Evolutionary conservation across 2,113 vertebrate species (phyloP).

Genomic region (Camelus bactrianus): DNA sequence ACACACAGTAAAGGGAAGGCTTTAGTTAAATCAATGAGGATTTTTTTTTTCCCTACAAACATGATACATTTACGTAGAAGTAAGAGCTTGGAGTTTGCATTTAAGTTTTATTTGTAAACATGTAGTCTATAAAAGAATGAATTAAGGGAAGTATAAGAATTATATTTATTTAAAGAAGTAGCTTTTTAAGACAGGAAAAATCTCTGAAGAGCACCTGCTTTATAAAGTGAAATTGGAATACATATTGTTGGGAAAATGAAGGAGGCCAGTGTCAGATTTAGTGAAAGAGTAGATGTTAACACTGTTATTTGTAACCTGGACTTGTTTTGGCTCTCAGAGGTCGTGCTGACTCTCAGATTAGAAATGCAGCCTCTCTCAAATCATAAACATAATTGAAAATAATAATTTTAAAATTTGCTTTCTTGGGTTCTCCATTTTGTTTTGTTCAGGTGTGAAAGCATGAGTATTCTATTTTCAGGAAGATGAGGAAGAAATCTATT

Average conservation of each 20-base stretch:
- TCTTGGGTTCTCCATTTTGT: not conserved
- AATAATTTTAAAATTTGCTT: slow-evolving; percentile 35
- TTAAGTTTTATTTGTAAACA: slow-evolving; percentile 8
- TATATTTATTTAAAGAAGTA: not conserved
- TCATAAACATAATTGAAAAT: slow-evolving; percentile 25
- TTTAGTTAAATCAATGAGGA: slow-evolving; percentile 18
- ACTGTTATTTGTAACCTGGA: not conserved
- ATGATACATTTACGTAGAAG: not conserved
- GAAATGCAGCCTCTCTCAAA: slow-evolving; percentile 29
- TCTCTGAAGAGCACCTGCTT: not conserved
- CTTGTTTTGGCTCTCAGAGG: slow-evolving; percentile 31
- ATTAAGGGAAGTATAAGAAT: not conserved
- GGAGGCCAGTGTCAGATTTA: not conserved
- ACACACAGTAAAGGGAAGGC: not conserved
- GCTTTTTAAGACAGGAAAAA: slow-evolving; percentile 15
- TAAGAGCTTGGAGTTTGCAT: not conserved
- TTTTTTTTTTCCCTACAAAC: not conserved
- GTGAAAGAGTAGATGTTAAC: not conserved
- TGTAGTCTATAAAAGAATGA: not conserved
- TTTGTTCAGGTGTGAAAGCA: slow-evolving; percentile 29
- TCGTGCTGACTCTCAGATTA: slow-evolving; percentile 51
- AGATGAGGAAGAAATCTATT: not conserved
- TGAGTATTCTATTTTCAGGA: slow-evolving; percentile 51
- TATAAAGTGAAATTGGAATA: not conserved
- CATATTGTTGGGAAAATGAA: not conserved